Conservation (phyloP, 2,888 invertebrate genomes). For the Plutella xylostella region DNA sequence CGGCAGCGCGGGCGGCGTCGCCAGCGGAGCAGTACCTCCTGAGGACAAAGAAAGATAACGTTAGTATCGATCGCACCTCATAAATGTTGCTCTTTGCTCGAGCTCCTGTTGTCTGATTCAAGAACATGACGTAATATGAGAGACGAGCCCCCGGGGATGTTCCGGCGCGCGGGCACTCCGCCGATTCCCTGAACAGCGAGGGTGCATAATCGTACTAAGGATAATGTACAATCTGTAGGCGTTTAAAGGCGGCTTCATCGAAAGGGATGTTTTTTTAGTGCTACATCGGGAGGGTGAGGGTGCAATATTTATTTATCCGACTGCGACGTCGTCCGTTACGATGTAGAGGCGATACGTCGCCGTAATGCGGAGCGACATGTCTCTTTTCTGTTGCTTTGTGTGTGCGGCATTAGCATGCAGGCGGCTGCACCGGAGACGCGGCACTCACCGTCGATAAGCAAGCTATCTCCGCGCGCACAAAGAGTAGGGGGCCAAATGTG, state of each 20-base stretch:
- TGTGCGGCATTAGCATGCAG: slow-evolving; percentile 24
- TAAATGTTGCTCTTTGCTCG: slow-evolving; percentile 24
- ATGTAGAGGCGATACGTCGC: slow-evolving; percentile 44
- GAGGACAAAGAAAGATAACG: slow-evolving; percentile 30
- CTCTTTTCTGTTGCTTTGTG: slow-evolving; percentile 25
- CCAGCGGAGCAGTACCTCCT: slow-evolving; percentile 54
- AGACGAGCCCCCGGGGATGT: slow-evolving; percentile 54
- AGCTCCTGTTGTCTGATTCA: slow-evolving; percentile 38
- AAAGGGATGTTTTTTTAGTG: slow-evolving; percentile 70
- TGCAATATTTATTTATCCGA: slow-evolving; percentile 68
- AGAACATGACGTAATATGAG: slow-evolving; percentile 65
- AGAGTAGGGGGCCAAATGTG: slow-evolving; percentile 56
- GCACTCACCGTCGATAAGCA: slow-evolving; percentile 53
- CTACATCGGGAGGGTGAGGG: slow-evolving; percentile 65
- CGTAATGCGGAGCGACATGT: slow-evolving; percentile 48
- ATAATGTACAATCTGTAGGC: slow-evolving; percentile 72
- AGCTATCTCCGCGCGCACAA: slow-evolving; percentile 54
- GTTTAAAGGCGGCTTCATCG: slow-evolving; percentile 67
- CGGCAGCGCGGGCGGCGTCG: slow-evolving; percentile 47
- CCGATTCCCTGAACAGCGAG: slow-evolving; percentile 65
- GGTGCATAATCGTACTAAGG: slow-evolving; percentile 71
- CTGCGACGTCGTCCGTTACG: slow-evolving; percentile 56
- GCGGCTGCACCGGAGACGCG: slow-evolving; percentile 45
- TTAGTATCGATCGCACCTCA: slow-evolving; percentile 12
- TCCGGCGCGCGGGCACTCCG: slow-evolving; percentile 55